Percentiles rank a stretch among this genome's conserved stretches.
These are phyloP conservation scores for Mimas tiliae DNA, from an alignment of 2,888 invertebrate species.

Conservation along the genomic window DNA sequence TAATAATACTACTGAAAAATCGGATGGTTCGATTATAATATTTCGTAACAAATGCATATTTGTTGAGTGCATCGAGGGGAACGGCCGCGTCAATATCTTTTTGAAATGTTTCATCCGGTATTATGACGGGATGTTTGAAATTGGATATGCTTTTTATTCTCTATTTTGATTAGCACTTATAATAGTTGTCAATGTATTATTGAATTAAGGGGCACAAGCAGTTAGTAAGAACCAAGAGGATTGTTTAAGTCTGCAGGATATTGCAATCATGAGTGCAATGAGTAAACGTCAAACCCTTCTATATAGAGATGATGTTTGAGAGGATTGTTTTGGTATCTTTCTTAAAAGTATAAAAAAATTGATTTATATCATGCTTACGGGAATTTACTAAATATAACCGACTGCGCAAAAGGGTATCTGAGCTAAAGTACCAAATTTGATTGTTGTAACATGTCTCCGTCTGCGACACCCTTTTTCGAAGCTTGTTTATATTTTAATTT, in stretches of 20 bases:
- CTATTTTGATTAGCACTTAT: constrained; percentile 2
- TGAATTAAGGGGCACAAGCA: constrained; percentile 1
- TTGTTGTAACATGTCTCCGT: too few species aligned
- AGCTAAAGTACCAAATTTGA: too few species aligned
- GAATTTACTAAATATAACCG: too few species aligned
- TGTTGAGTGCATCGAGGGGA: not conserved
- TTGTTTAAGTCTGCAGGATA: constrained; percentile 10
- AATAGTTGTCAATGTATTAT: constrained; percentile 19
- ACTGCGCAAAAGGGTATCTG: too few species aligned
- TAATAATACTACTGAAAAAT: constrained; percentile 25
- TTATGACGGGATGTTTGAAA: constrained; percentile 17
- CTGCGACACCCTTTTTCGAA: too few species aligned
- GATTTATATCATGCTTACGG: too few species aligned
- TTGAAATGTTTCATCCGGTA: constrained; percentile 21
- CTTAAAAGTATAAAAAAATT: too few species aligned
- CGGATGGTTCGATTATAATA: constrained; percentile 18
- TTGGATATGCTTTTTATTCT: constrained; percentile 17
- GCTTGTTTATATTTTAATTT: too few species aligned
- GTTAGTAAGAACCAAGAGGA: not conserved
- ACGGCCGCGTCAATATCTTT: constrained; percentile 6
- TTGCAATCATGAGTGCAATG: not conserved
- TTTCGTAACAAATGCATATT: constrained; percentile 14
- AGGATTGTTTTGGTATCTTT: too few species aligned
- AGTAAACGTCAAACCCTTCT: too few species aligned
- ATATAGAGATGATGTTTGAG: too few species aligned